Percentiles rank a stretch among this genome's conserved stretches.
phyloP scores from a whole-genome alignment of 2,888 invertebrate species.

The Idaea biselata region DNA sequence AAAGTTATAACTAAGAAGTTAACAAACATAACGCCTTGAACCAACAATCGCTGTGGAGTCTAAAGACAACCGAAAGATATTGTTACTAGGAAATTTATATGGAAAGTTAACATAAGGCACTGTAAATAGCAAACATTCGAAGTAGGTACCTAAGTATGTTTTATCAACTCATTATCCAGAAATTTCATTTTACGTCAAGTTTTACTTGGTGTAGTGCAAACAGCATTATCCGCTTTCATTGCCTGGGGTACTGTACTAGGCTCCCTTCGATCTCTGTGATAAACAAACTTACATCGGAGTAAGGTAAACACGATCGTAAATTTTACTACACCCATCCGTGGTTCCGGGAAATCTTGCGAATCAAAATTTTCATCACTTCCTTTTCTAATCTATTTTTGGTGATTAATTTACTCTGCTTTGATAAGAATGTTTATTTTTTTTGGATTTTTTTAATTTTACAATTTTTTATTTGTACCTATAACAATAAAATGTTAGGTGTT shows the following conservation, averaged over 20 bases:
- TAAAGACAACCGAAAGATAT: slow-evolving; percentile 30
- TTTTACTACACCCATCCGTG: slow-evolving; percentile 58
- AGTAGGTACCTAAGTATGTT: slow-evolving; percentile 35
- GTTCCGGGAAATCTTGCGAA: slow-evolving; percentile 59
- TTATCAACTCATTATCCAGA: slow-evolving; percentile 56
- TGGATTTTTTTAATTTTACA: slow-evolving; percentile 7
- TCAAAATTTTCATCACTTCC: slow-evolving; percentile 46
- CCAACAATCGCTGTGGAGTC: slow-evolving; percentile 25
- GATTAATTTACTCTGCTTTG: slow-evolving; percentile 27
- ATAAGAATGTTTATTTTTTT: slow-evolving; percentile 14
- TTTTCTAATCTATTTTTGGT: slow-evolving; percentile 25
- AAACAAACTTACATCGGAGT: slow-evolving; percentile 69
- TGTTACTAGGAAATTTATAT: slow-evolving; percentile 32
- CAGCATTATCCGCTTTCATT: slow-evolving; percentile 64
- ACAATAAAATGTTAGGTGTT: no score
- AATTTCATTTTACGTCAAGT: slow-evolving; percentile 55
- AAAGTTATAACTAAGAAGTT: slow-evolving; percentile 27
- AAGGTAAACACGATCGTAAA: slow-evolving; percentile 72
- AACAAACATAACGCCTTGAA: slow-evolving; percentile 27
- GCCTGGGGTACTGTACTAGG: slow-evolving; percentile 50
- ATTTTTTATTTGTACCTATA: no score
- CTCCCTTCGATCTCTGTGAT: slow-evolving; percentile 64
- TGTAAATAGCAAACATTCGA: slow-evolving; percentile 9
- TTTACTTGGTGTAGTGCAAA: slow-evolving; percentile 52
- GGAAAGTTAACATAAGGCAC: slow-evolving; percentile 34